Evolutionary conservation across 1,140 invertebrate species (phyloP).

Genomic region (Drosophila guanche): DNA sequence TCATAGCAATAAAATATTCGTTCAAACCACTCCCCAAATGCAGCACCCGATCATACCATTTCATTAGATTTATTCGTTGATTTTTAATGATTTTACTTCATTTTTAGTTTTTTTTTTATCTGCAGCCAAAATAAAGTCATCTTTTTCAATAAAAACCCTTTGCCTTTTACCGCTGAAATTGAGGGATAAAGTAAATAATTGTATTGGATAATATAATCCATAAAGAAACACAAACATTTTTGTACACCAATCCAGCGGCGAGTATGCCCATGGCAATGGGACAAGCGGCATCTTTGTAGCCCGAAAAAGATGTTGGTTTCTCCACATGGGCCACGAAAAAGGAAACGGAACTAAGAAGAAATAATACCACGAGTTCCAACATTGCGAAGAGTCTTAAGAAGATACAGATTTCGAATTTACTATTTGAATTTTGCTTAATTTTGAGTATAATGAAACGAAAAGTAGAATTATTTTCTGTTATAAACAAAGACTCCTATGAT

Average conservation of each 20-base stretch:
- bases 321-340: conserved; percentile 37
- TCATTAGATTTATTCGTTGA: conserved; percentile 47
- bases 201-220: neutral
- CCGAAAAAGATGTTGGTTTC: conserved; percentile 4
- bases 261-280: conserved; percentile 16
- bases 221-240: conserved; percentile 27
- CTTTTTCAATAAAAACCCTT: conserved; percentile 43
- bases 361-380: conserved; percentile 26
- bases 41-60: conserved; percentile 19
- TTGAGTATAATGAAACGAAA: neutral
- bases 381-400: conserved; percentile 13
- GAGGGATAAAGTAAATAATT: conserved; percentile 3
- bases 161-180: neutral
- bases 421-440: neutral
- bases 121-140: conserved; percentile 62
- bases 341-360: conserved; percentile 19
- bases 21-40: conserved; percentile 11
- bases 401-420: no score
- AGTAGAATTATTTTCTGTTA: neutral
- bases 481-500: neutral
- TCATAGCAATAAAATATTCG: conserved; percentile 48
- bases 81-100: conserved; percentile 40
- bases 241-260: conserved; percentile 18
- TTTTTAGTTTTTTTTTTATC: conserved; percentile 42
- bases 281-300: neutral